phyloP scores from a whole-genome alignment of 2,888 invertebrate genomes.

The Clusia tigrina region DNA sequence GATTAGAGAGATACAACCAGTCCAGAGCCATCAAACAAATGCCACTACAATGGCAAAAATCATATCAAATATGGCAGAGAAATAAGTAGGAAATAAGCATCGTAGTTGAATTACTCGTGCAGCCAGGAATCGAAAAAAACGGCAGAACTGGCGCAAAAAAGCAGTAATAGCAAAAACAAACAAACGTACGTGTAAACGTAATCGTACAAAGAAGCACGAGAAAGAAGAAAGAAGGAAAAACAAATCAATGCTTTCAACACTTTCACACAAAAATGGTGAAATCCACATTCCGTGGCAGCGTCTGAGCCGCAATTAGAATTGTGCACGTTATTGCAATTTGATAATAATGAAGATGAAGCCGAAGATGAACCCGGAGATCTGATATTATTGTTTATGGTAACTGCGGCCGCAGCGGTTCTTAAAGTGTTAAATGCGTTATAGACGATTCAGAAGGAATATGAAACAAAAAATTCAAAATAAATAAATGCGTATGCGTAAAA shows the following conservation, averaged over 20 bases:
- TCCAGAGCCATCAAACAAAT: neutral
- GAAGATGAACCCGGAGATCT: too few species aligned
- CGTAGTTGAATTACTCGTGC: neutral
- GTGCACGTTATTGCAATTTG: constrained; percentile 12
- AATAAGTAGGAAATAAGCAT: neutral
- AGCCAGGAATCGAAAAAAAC: neutral
- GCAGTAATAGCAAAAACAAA: neutral
- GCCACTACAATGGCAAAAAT: neutral
- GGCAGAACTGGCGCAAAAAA: too few species aligned
- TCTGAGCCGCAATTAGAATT: constrained; percentile 10
- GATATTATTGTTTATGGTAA: too few species aligned
- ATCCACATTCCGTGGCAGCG: neutral
- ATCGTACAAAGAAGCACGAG: neutral
- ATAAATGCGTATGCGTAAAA: too few species aligned
- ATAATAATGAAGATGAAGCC: constrained; percentile 13
- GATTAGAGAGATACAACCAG: neutral
- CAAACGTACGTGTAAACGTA: too few species aligned
- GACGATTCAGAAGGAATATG: too few species aligned
- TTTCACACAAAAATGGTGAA: constrained; percentile 6
- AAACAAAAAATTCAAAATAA: too few species aligned
- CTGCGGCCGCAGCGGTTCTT: neutral
- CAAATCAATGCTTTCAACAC: neutral
- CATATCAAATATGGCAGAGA: constrained; percentile 2
- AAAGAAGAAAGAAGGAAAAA: neutral
- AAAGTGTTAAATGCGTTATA: too few species aligned